A percentile compares a stretch with the other conserved stretches of the same genome.
phyloP scores from a whole-genome alignment of 2,113 vertebrate genomes.

The Dinomys branickii region DNA sequence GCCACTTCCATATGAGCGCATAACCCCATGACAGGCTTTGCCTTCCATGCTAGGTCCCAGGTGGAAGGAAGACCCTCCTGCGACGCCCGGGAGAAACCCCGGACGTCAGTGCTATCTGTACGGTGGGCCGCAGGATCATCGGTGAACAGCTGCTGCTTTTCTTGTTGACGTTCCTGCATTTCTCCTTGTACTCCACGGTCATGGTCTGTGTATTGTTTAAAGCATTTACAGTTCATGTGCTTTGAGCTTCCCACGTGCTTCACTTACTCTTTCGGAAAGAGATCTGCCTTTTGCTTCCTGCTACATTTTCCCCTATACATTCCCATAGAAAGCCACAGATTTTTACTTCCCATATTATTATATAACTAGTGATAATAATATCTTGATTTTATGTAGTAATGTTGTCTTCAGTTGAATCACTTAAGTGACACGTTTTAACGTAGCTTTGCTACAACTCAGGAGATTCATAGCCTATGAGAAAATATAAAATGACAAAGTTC shows the following conservation, averaged over 20 bases:
- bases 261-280: background rate
- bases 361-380: background rate
- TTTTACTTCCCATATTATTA: background rate
- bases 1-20: background rate
- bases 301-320: background rate
- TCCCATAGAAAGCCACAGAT: background rate
- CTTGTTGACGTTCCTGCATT: background rate
- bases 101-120: too few species aligned
- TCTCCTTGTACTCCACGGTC: background rate
- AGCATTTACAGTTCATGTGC: background rate
- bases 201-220: fast-evolving
- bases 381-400: background rate
- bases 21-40: background rate
- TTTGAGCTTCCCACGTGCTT: background rate
- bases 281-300: background rate
- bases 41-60: too few species aligned
- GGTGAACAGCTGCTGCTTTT: background rate
- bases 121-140: background rate
- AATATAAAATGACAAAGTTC: background rate
- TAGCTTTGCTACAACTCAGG: background rate
- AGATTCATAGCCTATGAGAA: background rate
- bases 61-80: too few species aligned
- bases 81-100: too few species aligned
- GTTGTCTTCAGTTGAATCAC: background rate
- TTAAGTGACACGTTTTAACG: background rate